These are phyloP conservation scores for Tanypteryx hageni DNA, from an alignment of 2,888 invertebrate species.

Conservation along the genomic window DNA sequence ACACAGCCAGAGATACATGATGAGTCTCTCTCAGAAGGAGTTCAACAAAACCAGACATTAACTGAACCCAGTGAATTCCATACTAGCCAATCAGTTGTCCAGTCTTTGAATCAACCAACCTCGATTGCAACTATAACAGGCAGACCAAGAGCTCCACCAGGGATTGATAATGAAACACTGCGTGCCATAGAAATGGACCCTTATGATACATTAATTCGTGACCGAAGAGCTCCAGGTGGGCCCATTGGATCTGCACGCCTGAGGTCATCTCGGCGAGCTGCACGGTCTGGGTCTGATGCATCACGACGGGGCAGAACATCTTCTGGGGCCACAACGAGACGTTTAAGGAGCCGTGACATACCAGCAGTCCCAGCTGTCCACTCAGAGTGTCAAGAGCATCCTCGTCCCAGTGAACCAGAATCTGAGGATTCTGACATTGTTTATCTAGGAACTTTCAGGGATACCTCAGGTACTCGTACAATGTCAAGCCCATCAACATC, in stretches of 20 bases:
- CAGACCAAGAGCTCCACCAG: background rate
- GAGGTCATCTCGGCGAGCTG: conserved; percentile 28
- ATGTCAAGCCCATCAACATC: background rate
- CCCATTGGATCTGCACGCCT: conserved; percentile 12
- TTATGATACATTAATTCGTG: background rate
- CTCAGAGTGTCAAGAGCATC: background rate
- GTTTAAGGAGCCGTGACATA: conserved; percentile 51
- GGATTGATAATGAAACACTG: background rate
- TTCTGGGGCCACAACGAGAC: background rate
- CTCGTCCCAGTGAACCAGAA: conserved; percentile 42
- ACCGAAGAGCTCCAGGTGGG: conserved; percentile 13
- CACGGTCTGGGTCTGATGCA: conserved; percentile 28
- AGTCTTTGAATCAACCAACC: background rate
- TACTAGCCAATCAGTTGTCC: background rate
- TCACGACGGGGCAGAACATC: background rate
- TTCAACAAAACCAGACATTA: background rate
- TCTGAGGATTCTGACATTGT: conserved; percentile 50
- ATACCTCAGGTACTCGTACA: background rate
- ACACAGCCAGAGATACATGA: background rate
- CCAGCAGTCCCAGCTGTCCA: background rate
- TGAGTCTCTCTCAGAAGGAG: background rate
- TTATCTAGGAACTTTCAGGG: conserved; percentile 54
- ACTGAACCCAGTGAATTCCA: conserved; percentile 5
- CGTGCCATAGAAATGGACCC: background rate
- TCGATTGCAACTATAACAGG: background rate